Evolutionary conservation across 2,888 invertebrate species (phyloP).

Genomic region (Brachynemurus nebulosus): DNA sequence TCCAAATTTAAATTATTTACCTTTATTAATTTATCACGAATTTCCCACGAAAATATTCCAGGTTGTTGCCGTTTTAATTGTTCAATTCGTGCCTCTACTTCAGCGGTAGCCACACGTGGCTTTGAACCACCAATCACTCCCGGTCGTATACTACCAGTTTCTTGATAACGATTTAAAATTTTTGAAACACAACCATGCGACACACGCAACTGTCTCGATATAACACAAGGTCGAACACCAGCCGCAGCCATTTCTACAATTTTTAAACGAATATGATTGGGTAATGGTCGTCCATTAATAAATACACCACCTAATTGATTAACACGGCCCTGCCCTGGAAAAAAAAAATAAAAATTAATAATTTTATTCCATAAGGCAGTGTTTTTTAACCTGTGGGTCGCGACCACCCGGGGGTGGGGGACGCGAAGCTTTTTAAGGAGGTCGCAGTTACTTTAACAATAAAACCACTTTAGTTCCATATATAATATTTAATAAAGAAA

Average conservation of each 20-base stretch:
- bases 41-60: slow-evolving; percentile 90
- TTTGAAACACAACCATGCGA: slow-evolving; percentile 97
- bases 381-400: too few species aligned
- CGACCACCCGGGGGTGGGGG: too few species aligned
- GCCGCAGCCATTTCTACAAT: slow-evolving; percentile 95
- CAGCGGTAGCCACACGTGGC: slow-evolving; percentile 85
- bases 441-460: too few species aligned
- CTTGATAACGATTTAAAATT: slow-evolving; percentile 88
- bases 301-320: slow-evolving; percentile 96
- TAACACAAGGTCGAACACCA: slow-evolving; percentile 89
- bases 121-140: slow-evolving; percentile 92
- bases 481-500: too few species aligned
- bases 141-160: slow-evolving; percentile 89
- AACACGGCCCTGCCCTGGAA: slow-evolving; percentile 85
- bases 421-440: too few species aligned
- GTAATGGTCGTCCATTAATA: slow-evolving; percentile 93
- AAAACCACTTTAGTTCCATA: too few species aligned
- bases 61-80: slow-evolving; percentile 86
- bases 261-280: slow-evolving; percentile 89
- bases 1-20: slow-evolving; percentile 36
- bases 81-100: slow-evolving; percentile 84
- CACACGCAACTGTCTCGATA: slow-evolving; percentile 88
- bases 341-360: too few species aligned
- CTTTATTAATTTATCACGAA: slow-evolving; percentile 84
- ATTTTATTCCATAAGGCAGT: too few species aligned